Percentiles rank a stretch among this genome's conserved stretches.
Evolutionary conservation across 2,888 invertebrate species (phyloP).

Genomic region (Aleiodes alternator): DNA sequence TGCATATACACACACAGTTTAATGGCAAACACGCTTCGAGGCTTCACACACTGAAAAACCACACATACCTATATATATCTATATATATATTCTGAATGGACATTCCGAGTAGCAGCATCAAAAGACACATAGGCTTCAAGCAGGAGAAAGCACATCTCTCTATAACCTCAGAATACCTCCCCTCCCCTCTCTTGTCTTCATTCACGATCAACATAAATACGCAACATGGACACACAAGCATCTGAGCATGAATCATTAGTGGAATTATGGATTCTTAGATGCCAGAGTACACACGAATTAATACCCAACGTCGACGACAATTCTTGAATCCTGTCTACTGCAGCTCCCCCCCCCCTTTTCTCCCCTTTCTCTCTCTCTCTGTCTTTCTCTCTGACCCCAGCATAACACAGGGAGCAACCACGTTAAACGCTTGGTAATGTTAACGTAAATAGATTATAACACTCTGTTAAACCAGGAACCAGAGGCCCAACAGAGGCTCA

Average conservation of each 20-base stretch:
- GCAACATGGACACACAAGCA: not conserved
- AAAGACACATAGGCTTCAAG: not conserved
- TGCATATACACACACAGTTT: conserved; percentile 62
- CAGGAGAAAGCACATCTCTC: not conserved
- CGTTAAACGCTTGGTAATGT: conserved; percentile 75
- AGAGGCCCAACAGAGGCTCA: conserved; percentile 54
- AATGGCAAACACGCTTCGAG: conserved; percentile 55
- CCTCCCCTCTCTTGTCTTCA: not conserved
- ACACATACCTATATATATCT: conserved; percentile 33
- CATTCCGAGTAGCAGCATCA: not conserved
- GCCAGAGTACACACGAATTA: conserved; percentile 19
- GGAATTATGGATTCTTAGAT: conserved; percentile 33
- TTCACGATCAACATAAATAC: conserved; percentile 11
- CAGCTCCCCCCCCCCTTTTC: conserved; percentile 59
- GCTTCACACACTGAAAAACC: conserved; percentile 37
- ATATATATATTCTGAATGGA: not conserved
- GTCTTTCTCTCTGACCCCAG: conserved; percentile 53
- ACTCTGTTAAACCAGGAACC: conserved; percentile 75
- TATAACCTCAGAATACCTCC: not conserved
- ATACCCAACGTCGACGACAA: conserved; percentile 70
- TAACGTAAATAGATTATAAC: conserved; percentile 76
- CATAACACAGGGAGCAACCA: conserved; percentile 67
- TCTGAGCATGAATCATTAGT: conserved; percentile 5
- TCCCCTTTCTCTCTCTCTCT: conserved; percentile 47
- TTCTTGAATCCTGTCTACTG: conserved; percentile 75